Evolutionary conservation across 2,888 invertebrate species (phyloP), one percentile per base, ranked within the genome.

Genomic region (Drosophila kambysellisi): DNA sequence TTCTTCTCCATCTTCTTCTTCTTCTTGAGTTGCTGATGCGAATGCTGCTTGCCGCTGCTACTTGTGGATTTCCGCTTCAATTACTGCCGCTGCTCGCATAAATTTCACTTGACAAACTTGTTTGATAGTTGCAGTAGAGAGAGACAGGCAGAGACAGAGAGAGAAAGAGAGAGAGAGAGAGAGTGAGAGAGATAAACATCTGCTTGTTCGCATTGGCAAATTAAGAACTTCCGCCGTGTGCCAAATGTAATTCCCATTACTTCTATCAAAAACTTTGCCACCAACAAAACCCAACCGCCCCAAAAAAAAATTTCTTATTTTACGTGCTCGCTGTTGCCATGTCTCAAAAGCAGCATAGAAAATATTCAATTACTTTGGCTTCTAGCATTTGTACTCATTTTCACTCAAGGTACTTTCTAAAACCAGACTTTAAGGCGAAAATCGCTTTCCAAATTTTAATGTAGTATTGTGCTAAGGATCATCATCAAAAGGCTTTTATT

Each of bases 21-120:
- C 39, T 39, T 54, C 35, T 61, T 52, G 39, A 30, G 56, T 30
- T 30, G 35, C 64, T 29, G 41, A 32, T 64, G 57, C 56, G 17
- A 7, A 43, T 52, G 66, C 57, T 60, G 52, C 52, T 30, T 51
- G 20, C 12, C 48, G 61, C 48, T 70, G 60, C 72, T 84, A 78
- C 89, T 85, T 85, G 89, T 85, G 88, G 89, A 87, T 87, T 87
- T 87, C 89, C 86, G 86, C 88, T 79, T 87, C 89, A 87, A 89
- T 87, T 89, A 87, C 81, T 73, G 59, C 54, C 57, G 74, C 67
- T 72, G 76, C 82, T 86, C 82, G 88, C 89, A 87, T 89, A 89
- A 89, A 87, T 82, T 87, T 88, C 85, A 84, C 79, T 88, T 85
- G 86, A 89, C 88, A 87, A 87, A 87, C 86, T 89, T 82, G 61